Evolutionary conservation across 2,888 invertebrate genomes (phyloP).

Genomic region (Allophyes oxyacanthae): DNA sequence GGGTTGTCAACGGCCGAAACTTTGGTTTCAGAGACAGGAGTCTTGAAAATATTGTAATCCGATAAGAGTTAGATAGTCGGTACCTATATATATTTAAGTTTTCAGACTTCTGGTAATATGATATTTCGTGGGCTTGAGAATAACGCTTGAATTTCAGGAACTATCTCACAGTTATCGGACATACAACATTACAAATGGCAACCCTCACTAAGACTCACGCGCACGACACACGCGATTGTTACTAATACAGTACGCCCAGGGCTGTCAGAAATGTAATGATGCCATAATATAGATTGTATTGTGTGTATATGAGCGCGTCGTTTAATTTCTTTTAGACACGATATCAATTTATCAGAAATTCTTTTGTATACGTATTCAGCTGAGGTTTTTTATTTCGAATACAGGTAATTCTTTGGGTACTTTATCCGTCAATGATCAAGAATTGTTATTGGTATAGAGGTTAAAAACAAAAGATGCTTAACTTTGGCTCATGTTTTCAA

Average conservation of each 20-base stretch:
- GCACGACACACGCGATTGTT: slow-evolving; percentile 19
- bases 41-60: too few species aligned
- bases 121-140: too few species aligned
- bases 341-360: slow-evolving; percentile 25
- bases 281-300: slow-evolving; percentile 28
- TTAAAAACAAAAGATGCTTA: not conserved
- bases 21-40: not conserved
- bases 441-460: too few species aligned
- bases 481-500: too few species aligned
- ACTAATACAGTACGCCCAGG: slow-evolving; percentile 35
- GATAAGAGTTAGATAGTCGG: too few species aligned
- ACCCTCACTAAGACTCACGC: slow-evolving; percentile 1
- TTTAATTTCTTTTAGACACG: slow-evolving; percentile 35
- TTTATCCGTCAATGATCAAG: too few species aligned
- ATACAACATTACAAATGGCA: not conserved
- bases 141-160: not conserved
- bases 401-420: not conserved
- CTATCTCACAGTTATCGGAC: not conserved
- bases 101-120: too few species aligned
- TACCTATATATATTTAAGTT: too few species aligned
- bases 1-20: slow-evolving; percentile 10
- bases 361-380: slow-evolving; percentile 35
- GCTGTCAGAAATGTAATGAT: slow-evolving; percentile 32
- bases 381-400: slow-evolving; percentile 16
- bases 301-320: slow-evolving; percentile 20